phyloP scores from a whole-genome alignment of 2,888 invertebrate genomes.

The Shargacucullia verbasci region DNA sequence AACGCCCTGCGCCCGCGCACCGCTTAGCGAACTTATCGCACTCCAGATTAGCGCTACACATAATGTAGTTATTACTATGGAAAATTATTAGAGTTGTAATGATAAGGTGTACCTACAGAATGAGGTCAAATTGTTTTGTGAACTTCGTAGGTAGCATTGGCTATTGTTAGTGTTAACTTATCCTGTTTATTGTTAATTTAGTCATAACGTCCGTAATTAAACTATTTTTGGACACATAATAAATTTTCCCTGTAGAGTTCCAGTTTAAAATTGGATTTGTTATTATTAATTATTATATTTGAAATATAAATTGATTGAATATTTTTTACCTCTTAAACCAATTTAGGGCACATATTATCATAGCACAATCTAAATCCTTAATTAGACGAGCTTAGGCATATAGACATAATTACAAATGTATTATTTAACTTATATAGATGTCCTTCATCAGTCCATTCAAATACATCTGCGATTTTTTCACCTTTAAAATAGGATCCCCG shows the following conservation, averaged over 20 bases:
- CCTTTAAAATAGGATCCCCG: no score
- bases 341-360: no score
- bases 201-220: neutral
- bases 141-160: slow-evolving; percentile 2
- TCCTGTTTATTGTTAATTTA: slow-evolving; percentile 14
- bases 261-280: no score
- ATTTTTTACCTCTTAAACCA: slow-evolving; percentile 14
- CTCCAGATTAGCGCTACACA: slow-evolving; percentile 32
- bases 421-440: no score
- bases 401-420: no score
- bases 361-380: no score
- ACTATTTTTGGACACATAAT: slow-evolving; percentile 3
- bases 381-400: no score
- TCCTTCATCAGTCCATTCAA: no score
- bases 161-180: slow-evolving; percentile 10
- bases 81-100: slow-evolving; percentile 10
- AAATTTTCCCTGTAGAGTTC: neutral
- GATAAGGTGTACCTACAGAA: slow-evolving; percentile 1
- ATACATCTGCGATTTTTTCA: no score
- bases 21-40: slow-evolving; percentile 33
- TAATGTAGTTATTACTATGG: slow-evolving; percentile 11
- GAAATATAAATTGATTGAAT: slow-evolving; percentile 4
- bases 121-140: neutral
- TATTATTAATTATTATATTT: neutral
- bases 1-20: slow-evolving; percentile 44